phyloP scores from a whole-genome alignment of 1,140 invertebrate genomes.

The Caerostris extrusa region DNA sequence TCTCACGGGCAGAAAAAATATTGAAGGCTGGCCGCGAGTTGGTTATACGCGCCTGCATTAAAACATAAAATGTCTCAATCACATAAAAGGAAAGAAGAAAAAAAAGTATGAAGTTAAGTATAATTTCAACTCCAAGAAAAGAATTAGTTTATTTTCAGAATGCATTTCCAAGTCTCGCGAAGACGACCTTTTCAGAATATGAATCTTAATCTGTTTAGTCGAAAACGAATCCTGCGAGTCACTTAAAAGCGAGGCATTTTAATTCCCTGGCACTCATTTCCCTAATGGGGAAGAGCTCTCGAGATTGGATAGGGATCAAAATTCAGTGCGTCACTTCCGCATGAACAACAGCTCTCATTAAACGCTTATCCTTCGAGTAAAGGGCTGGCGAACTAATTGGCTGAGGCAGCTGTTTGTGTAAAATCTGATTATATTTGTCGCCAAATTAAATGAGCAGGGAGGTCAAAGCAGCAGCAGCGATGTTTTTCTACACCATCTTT shows the following conservation, averaged over 20 bases:
- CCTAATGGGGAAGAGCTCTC: constrained; percentile 37
- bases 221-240: background rate
- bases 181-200: background rate
- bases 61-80: no score
- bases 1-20: no score
- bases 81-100: background rate
- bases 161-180: background rate
- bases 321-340: background rate
- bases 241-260: constrained; percentile 49
- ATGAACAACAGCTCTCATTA: constrained; percentile 50
- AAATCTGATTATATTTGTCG: constrained; percentile 67
- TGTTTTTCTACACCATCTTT: background rate
- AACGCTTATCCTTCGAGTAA: background rate
- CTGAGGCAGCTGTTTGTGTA: constrained; percentile 49
- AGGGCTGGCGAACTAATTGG: constrained; percentile 36
- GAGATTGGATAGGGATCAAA: background rate
- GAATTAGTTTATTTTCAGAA: background rate
- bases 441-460: constrained; percentile 66
- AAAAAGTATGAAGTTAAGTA: background rate
- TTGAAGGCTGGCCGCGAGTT: no score
- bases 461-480: constrained; percentile 24
- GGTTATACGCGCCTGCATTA: no score
- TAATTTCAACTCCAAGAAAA: background rate
- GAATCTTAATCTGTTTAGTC: background rate
- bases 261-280: constrained; percentile 25